Base-by-base conservation (phyloP, 2,888 invertebrate species). In the Rhamphomyia laevipes region DNA sequence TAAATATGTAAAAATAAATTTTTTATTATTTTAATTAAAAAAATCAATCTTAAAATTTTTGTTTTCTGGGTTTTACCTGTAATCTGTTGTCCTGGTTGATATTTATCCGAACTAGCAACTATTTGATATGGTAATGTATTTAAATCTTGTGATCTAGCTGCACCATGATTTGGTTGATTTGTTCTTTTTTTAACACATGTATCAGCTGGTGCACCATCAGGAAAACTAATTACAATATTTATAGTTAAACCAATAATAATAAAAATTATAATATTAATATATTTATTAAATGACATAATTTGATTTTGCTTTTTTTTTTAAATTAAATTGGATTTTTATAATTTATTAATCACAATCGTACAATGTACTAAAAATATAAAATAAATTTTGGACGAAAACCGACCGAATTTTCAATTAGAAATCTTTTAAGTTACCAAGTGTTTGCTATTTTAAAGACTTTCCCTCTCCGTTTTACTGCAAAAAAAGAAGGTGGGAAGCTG, bases 181-280 rank as follows among this genome's bases (percentile, higher is more conserved):
- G 82, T 77, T 41, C 81, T 74, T 64, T 84, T 86, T 63, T 82
- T 82, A 4, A 86, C 86, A 63, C 87, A 87, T 31, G 84, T 80
- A 62, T 87, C 86, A 27, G 86, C 78, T 0, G 87, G 87, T 2
- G 84, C 86, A 2, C 86, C 86, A 59, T 86, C 86, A n/a, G 86
- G 86, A 63, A 86, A 86, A 53, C 75, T 75, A 44, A 48, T 33
- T 5, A 67, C 62, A 51, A 68, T 70, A 50, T 70, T 63, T 61
- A 68, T 55, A 40, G 70, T 51, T 30, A 72, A 55, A 56, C 65
- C 69, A 15, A 60, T 57, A 18, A 72, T 58, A 67, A 73, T 42
- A 7, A 42, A 18, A n/a, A 42, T 42, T 7, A 15, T 23, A 27
- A n/a, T 10, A 9, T 4, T 37, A 7, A 12, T 33, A n/a, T 15